Evolutionary conservation across 1,140 invertebrate genomes (phyloP).

Genomic region (Brachionus calyciflorus): DNA sequence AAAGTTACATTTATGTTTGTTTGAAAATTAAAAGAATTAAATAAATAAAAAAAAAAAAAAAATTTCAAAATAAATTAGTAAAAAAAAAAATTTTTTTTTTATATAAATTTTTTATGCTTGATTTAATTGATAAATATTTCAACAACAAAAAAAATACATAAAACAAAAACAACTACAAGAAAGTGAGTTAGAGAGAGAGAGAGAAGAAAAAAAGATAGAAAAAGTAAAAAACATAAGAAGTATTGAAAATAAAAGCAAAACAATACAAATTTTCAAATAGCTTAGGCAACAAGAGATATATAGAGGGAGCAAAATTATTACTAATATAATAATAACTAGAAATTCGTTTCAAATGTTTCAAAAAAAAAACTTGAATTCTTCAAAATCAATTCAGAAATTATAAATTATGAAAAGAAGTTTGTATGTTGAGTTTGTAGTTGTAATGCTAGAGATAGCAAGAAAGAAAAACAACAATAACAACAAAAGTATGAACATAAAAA

Average conservation of each 20-base stretch:
- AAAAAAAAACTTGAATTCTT: conserved; percentile 13
- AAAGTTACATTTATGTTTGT: no score
- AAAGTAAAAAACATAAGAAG: neutral
- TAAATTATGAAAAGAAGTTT: conserved; percentile 44
- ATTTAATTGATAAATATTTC: conserved; percentile 31
- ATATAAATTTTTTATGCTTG: conserved; percentile 23
- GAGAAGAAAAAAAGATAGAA: no score
- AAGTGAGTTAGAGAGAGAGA: no score
- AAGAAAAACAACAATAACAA: no score
- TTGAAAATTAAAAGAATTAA: no score
- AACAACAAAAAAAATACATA: neutral
- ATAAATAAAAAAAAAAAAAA: no score
- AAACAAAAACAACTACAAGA: neutral
- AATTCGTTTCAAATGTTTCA: conserved; percentile 16
- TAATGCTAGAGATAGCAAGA: no score
- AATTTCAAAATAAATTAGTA: no score
- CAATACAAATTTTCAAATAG: neutral
- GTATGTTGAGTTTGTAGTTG: no score
- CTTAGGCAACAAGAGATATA: neutral
- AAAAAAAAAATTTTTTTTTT: neutral
- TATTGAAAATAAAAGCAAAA: neutral
- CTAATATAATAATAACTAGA: conserved; percentile 21
- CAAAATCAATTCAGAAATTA: conserved; percentile 8
- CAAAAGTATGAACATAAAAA: no score
- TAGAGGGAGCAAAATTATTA: neutral